Conservation (phyloP, 2,888 invertebrate species). For the Heliconius aoede region DNA sequence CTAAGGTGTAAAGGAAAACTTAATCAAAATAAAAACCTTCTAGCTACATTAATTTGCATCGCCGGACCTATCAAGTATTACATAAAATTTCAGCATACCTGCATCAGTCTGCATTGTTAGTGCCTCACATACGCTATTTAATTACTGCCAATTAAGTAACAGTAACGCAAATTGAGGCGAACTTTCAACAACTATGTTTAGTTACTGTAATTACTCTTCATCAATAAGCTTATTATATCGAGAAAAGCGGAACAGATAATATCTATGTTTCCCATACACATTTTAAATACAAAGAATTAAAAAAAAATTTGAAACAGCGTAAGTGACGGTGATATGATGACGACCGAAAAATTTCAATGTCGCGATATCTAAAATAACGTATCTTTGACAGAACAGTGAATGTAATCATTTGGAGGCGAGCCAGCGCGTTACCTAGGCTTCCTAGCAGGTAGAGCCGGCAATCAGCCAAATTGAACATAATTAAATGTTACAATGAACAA, state of each 20-base stretch:
- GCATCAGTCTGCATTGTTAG: constrained; percentile 20
- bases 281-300: neutral
- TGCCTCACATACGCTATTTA: constrained; percentile 22
- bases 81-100: constrained; percentile 8
- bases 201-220: neutral
- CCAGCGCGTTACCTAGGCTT: constrained; percentile 72
- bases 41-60: neutral
- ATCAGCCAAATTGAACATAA: constrained; percentile 79
- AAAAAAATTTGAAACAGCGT: neutral
- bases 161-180: neutral
- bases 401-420: constrained; percentile 75
- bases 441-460: constrained; percentile 81
- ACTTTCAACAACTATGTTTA: neutral
- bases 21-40: neutral
- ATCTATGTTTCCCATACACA: neutral
- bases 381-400: constrained; percentile 82
- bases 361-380: constrained; percentile 81
- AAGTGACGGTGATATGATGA: constrained; percentile 48
- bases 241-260: neutral
- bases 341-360: constrained; percentile 73
- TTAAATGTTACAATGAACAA: constrained; percentile 80
- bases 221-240: neutral
- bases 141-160: constrained; percentile 16
- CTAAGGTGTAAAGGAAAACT: neutral
- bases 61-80: neutral